A percentile compares a stretch with the other conserved stretches of the same genome.
These are phyloP conservation scores for Mormyrops boulengeri DNA, from an alignment of 2,797 vertebrate species.

Conservation along the genomic window DNA sequence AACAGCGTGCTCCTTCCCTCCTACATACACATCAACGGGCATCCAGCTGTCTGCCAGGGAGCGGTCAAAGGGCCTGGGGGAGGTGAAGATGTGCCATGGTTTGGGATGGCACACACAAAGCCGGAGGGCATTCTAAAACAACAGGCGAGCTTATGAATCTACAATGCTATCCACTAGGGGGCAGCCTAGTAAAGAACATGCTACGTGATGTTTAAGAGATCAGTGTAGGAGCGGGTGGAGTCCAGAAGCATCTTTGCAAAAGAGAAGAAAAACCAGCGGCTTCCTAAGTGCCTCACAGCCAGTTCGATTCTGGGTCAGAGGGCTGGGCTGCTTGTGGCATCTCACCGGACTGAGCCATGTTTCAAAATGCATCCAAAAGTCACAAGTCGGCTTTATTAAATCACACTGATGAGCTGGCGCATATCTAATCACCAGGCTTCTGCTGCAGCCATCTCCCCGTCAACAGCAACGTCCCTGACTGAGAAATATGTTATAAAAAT, in stretches of 20 bases:
- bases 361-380: background rate
- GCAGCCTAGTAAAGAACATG: conserved; percentile 37
- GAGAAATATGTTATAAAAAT: background rate
- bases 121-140: background rate
- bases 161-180: conserved; percentile 50
- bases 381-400: background rate
- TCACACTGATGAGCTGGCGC: background rate
- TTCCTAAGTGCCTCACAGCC: background rate
- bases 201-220: background rate
- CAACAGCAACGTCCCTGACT: background rate
- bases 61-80: conserved; percentile 71
- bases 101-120: background rate
- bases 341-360: background rate
- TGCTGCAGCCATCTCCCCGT: background rate
- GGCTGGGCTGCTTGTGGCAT: background rate
- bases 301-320: background rate
- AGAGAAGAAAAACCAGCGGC: background rate
- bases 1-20: conserved; percentile 93
- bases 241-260: background rate
- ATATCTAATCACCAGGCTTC: background rate
- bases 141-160: background rate
- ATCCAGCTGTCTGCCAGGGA: conserved; percentile 80
- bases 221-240: background rate
- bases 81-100: background rate
- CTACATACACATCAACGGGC: conserved; percentile 92